A percentile compares a stretch with the other conserved stretches of the same genome.
Conservation (phyloP, 2,888 invertebrate genomes). For the Acheta domesticus region DNA sequence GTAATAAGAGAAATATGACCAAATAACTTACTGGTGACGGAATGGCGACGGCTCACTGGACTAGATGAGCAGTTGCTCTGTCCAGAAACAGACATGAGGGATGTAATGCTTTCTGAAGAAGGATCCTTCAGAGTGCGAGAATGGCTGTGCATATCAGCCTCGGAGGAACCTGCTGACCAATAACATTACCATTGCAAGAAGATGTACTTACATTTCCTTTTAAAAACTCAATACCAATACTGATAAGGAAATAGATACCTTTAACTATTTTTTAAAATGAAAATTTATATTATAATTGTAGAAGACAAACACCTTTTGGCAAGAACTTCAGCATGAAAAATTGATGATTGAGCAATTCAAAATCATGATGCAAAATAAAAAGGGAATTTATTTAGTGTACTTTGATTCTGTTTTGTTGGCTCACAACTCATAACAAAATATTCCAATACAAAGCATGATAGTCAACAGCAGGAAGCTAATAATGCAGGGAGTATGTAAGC, state of each 20-base stretch:
- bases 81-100: slow-evolving; percentile 71
- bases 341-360: too few relatives aligned
- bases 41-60: slow-evolving; percentile 73
- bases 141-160: slow-evolving; percentile 58
- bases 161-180: slow-evolving; percentile 61
- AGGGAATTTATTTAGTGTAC: too few relatives aligned
- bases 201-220: background rate
- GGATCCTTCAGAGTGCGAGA: slow-evolving; percentile 56
- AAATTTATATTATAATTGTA: too few relatives aligned
- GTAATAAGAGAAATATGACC: background rate
- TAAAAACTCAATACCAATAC: background rate
- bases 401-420: too few relatives aligned
- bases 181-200: slow-evolving; percentile 28
- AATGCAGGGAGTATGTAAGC: too few relatives aligned
- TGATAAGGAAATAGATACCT: too few relatives aligned
- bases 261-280: too few relatives aligned
- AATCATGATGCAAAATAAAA: background rate
- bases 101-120: slow-evolving; percentile 67
- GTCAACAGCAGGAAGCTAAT: too few relatives aligned
- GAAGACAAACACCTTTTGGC: too few relatives aligned
- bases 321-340: background rate
- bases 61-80: slow-evolving; percentile 77
- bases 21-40: slow-evolving; percentile 66
- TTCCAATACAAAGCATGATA: too few relatives aligned
- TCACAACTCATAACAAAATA: too few relatives aligned